Conservation (phyloP, 2,113 vertebrate species). For the Ursus arctos region DNA sequence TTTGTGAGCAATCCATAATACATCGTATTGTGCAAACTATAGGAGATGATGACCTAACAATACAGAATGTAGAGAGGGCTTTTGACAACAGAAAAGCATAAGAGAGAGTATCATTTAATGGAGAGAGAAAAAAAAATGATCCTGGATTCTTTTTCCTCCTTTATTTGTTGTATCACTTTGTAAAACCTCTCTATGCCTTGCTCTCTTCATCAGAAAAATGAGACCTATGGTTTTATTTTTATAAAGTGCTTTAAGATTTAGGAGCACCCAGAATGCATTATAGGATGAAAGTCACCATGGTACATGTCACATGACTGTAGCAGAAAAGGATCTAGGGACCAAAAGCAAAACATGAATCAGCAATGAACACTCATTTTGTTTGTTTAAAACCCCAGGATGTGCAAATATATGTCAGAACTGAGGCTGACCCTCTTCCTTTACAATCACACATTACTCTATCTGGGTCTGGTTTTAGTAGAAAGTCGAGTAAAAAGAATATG, state of each 20-base stretch:
- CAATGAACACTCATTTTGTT: slow-evolving; percentile 82
- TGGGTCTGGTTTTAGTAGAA: slow-evolving; percentile 70
- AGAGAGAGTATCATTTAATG: slow-evolving; percentile 84
- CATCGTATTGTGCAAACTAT: slow-evolving; percentile 76
- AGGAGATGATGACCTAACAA: slow-evolving; percentile 81
- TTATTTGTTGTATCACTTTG: slow-evolving; percentile 83
- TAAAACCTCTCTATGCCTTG: slow-evolving; percentile 79
- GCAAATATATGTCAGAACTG: slow-evolving; percentile 79
- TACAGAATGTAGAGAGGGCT: slow-evolving; percentile 85
- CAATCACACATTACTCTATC: slow-evolving; percentile 53
- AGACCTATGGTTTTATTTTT: slow-evolving; percentile 85
- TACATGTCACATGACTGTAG: slow-evolving; percentile 70
- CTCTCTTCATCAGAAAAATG: slow-evolving; percentile 83
- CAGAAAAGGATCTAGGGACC: slow-evolving; percentile 72
- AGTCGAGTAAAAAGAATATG: slow-evolving; percentile 65
- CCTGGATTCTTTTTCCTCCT: slow-evolving; percentile 79
- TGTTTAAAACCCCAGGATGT: slow-evolving; percentile 82
- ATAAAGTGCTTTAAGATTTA: slow-evolving; percentile 81
- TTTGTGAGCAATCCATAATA: slow-evolving; percentile 82
- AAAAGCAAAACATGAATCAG: slow-evolving; percentile 85
- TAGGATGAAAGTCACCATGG: slow-evolving; percentile 78
- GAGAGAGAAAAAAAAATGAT: slow-evolving; percentile 77
- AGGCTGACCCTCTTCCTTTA: slow-evolving; percentile 74
- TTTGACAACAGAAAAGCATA: slow-evolving; percentile 89
- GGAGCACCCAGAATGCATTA: slow-evolving; percentile 79